Evolutionary conservation across 2,888 invertebrate genomes (phyloP).

Genomic region (Phasia obesa): DNA sequence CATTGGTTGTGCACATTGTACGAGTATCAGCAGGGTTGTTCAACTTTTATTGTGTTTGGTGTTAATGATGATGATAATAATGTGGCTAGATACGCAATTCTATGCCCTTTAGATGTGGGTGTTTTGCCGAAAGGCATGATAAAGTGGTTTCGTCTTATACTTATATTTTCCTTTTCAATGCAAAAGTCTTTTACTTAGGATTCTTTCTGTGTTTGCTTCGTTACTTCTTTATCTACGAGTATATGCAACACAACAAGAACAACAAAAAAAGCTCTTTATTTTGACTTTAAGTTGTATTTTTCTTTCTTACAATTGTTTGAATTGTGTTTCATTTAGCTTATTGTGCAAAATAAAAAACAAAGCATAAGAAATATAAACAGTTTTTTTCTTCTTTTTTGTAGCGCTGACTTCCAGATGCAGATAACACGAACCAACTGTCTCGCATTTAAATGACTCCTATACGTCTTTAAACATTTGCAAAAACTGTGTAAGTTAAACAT

Average conservation of each 20-base stretch:
- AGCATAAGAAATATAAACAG: conserved; percentile 21
- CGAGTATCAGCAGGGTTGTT: conserved; percentile 64
- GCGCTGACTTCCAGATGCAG: conserved; percentile 55
- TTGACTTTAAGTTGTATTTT: conserved; percentile 40
- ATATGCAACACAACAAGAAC: neutral
- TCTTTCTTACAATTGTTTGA: conserved; percentile 46
- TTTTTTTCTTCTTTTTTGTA: conserved; percentile 9
- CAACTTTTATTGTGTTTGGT: conserved; percentile 65
- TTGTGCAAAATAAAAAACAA: conserved; percentile 44
- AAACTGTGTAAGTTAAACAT: conserved; percentile 48
- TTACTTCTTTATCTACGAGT: conserved; percentile 56
- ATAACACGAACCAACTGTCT: conserved; percentile 61
- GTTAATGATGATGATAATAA: conserved; percentile 68
- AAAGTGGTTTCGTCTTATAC: conserved; percentile 68
- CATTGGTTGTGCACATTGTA: conserved; percentile 20
- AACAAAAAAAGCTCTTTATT: conserved; percentile 33
- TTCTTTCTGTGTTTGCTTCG: conserved; percentile 2
- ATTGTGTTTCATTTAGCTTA: conserved; percentile 59
- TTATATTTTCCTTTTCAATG: conserved; percentile 60
- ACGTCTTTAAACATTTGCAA: conserved; percentile 26
- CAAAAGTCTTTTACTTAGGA: conserved; percentile 42
- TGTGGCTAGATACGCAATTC: conserved; percentile 65
- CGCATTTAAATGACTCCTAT: conserved; percentile 37
- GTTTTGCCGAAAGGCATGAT: conserved; percentile 68
- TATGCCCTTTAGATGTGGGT: conserved; percentile 61